Evolutionary conservation across 2,888 invertebrate species (phyloP), one percentile per base, ranked within the genome.

Genomic region (Leptinotarsa rubiginosa): DNA sequence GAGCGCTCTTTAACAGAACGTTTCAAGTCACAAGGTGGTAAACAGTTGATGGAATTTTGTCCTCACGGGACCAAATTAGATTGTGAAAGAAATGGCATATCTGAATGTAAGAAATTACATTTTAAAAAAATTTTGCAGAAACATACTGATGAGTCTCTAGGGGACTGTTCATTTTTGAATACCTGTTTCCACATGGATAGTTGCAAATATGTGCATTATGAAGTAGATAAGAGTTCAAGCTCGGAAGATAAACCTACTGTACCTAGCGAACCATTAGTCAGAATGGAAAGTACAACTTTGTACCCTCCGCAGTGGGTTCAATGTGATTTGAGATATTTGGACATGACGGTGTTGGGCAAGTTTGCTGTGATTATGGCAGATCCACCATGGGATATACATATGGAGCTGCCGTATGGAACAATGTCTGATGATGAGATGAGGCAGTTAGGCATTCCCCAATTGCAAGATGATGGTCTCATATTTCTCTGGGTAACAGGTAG

Each of bases 361-460:
- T 99, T 98, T 89, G 96, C 98, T 0, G 98, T 99, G 3, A 96
- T 99, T 80, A 99, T 99, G 99, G 98, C 98, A 49, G 97, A 98
- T 88, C 98, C 98, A 0, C 99, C 98, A 0, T 99, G 98, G 99
- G 99, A 99, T 86, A 99, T 99, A 80, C 98, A 99, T 87, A 99
- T 99, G 98, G 98, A 99, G 88, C 89, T 99, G 65, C 98, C 98
- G 0, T 99, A 99, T 87, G 99, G 98, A 1, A 99, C 98, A 0
- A 97, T 99, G 97, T 97, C 97, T 0, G 98, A 99, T 86, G 98
- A 98, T 86, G 98, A 99, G 90, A 99, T 99, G 98, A 90, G 98
- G 69, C 96, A 96, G 76, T 89, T 99, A 20, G 97, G 97, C 2
- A 96, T 99, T 70, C 98, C 98, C 0, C 94, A 95, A 70, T 88